Base-by-base conservation (phyloP, 2,888 invertebrate genomes). In the Erebia ligea region DNA sequence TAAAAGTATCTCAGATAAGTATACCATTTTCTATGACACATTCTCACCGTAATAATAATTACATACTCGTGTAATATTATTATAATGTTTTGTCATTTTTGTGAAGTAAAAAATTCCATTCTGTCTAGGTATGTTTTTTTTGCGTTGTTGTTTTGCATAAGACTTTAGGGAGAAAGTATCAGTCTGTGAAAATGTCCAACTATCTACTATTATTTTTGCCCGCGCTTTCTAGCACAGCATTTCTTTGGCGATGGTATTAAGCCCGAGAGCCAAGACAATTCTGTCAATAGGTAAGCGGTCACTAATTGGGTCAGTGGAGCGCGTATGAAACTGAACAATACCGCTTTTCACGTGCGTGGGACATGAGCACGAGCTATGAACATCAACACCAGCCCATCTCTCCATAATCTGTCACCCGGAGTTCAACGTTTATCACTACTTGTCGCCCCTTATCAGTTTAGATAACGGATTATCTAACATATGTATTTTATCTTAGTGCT, bases 261-360 rank as follows among this genome's bases (percentile, higher is more conserved):
- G 88, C 83, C 83, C 81, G 76, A 80, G 81, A 83, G 91, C 90
- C 92, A 91, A 92, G 88, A 90, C 87, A 86, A 83, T 85, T 91
- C 90, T 90, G 92, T 90, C 91, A 91, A 89, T 91, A 62, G 62
- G 62, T 62, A 88, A 86, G 88, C 83, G 82, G 82, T 82, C 82
- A 85, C 86, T 88, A 93, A 92, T 88, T 88, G 84, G 93, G 93
- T 92, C 83, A 93, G 88, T 92, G 81, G 93, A 88, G 82, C 91
- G 84, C 82, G 83, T 83, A 84, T 81, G 86, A 71, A 84, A 80
- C 83, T 80, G 85, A 87, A 90, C 90, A 90, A 88, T 89, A 84
- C 82, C 80, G 79, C 75, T 78, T 76, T 73, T 76, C 81, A 80
- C 80, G 84, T 84, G 84, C 83, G 83, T 76, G 82, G 80, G 78